Base-by-base conservation (phyloP, 2,888 invertebrate species). In the Idaea straminata region DNA sequence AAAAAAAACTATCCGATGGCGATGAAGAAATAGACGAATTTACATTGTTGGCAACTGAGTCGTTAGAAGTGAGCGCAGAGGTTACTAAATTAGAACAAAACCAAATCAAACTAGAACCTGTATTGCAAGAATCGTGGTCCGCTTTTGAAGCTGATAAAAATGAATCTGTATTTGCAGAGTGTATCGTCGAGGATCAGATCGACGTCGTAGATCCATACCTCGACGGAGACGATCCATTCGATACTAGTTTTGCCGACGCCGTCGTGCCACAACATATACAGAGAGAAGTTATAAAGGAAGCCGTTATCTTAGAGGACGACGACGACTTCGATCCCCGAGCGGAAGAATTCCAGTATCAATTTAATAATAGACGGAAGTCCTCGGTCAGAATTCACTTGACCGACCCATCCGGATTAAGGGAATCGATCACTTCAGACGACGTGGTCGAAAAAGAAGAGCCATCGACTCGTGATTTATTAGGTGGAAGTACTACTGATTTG, bases 191-290 rank as follows among this genome's bases (percentile, higher is more conserved):
- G 80, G 92, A 93, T 79, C 88, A 91, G 73, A 84, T 90, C 70
- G 91, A 92, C 77, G 81, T 88, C 4, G 64, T 86, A 70, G 91
- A 91, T 75, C 89, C 87, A 63, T 94, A 94, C 79, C 79, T 90
- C 71, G 94, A 94, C 71, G 94, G 94, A 77, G 95, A 94, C 77
- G 97, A 97, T 94, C 97, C 97, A 0, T 97, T 97, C 78, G 97
- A 97, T 79, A 97, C 97, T 34, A 95, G 96, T 62, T 97, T 97
- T 84, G 97, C 96, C 0, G 96, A 96, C 65, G 95, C 96, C 76
- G 94, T 97, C 61, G 89, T 96, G 63, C 96, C 95, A 72, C 63
- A 76, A 10, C 66, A 76, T 35, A 75, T 80, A 62, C 87, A 93
- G 64, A 85, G 88, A 72, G 86, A 91, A 83, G 82, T 85, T 66